Evolutionary conservation across 1,140 invertebrate genomes (phyloP), one percentile per base, ranked within the genome.

Genomic region (Drosophila bocqueti): DNA sequence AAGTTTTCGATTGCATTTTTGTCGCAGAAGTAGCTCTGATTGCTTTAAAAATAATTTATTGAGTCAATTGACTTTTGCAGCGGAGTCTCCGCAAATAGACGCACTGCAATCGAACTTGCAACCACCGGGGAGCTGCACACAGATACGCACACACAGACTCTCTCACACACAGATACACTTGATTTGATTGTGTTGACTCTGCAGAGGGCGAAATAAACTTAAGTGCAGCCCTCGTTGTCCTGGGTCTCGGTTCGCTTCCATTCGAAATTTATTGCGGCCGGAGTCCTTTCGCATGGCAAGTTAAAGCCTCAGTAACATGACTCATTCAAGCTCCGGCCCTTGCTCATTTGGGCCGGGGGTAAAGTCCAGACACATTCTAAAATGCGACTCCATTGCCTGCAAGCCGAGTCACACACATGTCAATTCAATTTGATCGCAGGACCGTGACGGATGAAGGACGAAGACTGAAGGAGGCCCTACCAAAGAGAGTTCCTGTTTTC

Each of bases 21-120:
- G 76, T 83, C 76, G 68, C 76, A 69, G 59, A 72, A 84, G 68
- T 82, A 81, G 66, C 81, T 73, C 87, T 90, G 85, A 90, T 89
- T 89, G 85, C 85, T 81, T 90, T 91, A 91, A 90, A 90, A 90
- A 90, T 90, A 90, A 90, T 90, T 90, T 90, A 90, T 90, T 91
- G 85, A 90, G 86, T 90, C 86, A 82, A 90, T 90, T 90, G 85
- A 90, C 85, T 90, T 82, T 90, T 75, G 81, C 65, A 85, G 67
- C 72, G 84, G 59, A 76, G 74, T 85, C 81, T 66, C 59, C 55
- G 81, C 85, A 90, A 90, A 90, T 89, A 89, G 90, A 89, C 86
- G 85, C 81, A 89, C 73, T 82, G 78, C 75, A 89, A 89, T 90
- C 74, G 64, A 90, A 84, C 85, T 81, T 81, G 65, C 84, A 89